A percentile compares a stretch with the other conserved stretches of the same genome.
These are phyloP conservation scores for Alauda arvensis DNA, from an alignment of 2,797 vertebrate genomes.

Conservation along the genomic window DNA sequence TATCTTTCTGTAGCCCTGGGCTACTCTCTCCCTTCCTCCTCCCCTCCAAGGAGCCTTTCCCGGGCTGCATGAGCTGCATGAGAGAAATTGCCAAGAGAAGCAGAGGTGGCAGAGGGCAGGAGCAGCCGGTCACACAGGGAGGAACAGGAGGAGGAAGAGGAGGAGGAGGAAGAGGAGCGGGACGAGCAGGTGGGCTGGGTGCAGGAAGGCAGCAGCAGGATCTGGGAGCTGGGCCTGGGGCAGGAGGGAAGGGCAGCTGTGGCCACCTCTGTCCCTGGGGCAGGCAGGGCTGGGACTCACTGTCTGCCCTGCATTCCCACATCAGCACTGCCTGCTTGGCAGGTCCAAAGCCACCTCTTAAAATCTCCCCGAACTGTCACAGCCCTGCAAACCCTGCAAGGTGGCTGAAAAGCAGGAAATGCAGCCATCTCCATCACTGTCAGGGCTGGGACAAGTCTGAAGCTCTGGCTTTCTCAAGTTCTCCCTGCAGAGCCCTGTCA, in stretches of 20 bases:
- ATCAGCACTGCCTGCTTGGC: not conserved
- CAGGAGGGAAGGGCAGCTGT: not conserved
- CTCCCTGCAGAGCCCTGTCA: not conserved
- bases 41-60: not conserved
- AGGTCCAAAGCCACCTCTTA: not conserved
- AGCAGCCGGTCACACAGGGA: accelerated
- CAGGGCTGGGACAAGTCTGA: not conserved
- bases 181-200: accelerated
- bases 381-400: not conserved
- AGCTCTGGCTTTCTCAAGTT: not conserved
- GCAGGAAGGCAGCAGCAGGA: not conserved
- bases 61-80: accelerated
- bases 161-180: accelerated
- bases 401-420: not conserved
- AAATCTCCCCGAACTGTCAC: not conserved
- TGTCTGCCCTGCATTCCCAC: not conserved
- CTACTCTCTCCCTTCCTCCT: not conserved
- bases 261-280: not conserved
- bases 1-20: conserved; percentile 17
- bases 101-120: not conserved
- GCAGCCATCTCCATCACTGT: not conserved
- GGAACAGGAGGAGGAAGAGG: not conserved
- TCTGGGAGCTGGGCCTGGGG: not conserved
- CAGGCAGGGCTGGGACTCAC: not conserved
- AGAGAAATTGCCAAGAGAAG: not conserved